These are phyloP conservation scores for Chamaedrilus cognettii DNA, from an alignment of 2,888 invertebrate species.

Conservation along the genomic window DNA sequence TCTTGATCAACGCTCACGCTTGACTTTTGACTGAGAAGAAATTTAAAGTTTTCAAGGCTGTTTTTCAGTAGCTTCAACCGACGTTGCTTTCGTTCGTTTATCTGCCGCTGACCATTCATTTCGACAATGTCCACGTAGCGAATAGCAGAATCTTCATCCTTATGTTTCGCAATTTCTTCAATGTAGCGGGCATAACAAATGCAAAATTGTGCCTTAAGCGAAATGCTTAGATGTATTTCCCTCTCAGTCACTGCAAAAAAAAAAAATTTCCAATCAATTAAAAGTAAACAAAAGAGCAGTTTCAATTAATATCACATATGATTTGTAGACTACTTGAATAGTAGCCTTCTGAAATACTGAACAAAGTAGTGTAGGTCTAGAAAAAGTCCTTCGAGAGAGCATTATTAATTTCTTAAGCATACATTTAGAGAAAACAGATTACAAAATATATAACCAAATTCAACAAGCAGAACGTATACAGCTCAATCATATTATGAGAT, in stretches of 20 bases:
- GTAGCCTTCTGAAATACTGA: too few relatives aligned
- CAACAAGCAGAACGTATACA: too few relatives aligned
- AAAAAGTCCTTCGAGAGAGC: too few relatives aligned
- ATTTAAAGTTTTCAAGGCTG: conserved; percentile 8
- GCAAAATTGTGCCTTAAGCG: conserved; percentile 1
- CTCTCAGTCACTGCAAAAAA: conserved; percentile 8
- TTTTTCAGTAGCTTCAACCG: conserved; percentile 10
- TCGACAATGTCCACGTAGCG: conserved; percentile 12
- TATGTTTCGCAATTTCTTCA: neutral
- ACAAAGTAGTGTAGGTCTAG: too few relatives aligned
- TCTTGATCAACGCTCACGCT: too few relatives aligned
- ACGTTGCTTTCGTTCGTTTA: conserved; percentile 8
- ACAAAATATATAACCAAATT: neutral
- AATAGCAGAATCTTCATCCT: conserved; percentile 11
- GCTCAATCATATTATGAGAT: too few relatives aligned
- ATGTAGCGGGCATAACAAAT: conserved; percentile 15
- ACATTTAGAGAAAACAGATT: too few relatives aligned
- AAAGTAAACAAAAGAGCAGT: too few relatives aligned
- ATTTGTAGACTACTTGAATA: too few relatives aligned
- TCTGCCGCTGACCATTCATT: neutral
- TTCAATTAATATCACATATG: too few relatives aligned
- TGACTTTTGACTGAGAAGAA: neutral
- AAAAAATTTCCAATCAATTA: too few relatives aligned
- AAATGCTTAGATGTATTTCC: conserved; percentile 6
- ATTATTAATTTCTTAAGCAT: too few relatives aligned